phyloP scores from a whole-genome alignment of 2,797 vertebrate species.

The Gymnoscopelus braueri region DNA sequence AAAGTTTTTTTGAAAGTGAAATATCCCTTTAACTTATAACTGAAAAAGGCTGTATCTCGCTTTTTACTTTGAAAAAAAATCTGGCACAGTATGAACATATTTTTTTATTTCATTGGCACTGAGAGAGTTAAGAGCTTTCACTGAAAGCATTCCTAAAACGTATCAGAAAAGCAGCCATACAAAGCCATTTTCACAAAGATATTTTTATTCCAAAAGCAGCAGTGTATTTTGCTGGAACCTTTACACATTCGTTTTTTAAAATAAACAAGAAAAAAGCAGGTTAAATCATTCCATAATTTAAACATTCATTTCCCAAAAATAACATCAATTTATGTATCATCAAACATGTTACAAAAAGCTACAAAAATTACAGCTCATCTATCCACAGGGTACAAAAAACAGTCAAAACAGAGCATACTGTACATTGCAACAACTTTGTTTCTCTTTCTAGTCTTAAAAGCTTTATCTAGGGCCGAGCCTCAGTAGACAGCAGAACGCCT shows the following conservation, averaged over 20 bases:
- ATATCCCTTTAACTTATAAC: no score
- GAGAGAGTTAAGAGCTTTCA: no score
- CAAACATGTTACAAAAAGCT: constrained; percentile 83
- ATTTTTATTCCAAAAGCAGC: constrained; percentile 79
- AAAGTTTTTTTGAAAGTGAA: no score
- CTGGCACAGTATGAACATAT: no score
- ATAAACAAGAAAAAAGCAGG: constrained; percentile 79
- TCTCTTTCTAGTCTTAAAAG: constrained; percentile 20
- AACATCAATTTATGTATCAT: constrained; percentile 76
- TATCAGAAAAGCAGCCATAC: no score
- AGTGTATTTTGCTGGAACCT: constrained; percentile 34
- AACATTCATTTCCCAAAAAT: constrained; percentile 86
- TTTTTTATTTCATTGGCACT: no score
- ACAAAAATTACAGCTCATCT: constrained; percentile 72
- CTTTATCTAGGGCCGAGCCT: constrained; percentile 19
- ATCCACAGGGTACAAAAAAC: constrained; percentile 78
- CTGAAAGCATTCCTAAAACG: no score
- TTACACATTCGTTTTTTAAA: constrained; percentile 53
- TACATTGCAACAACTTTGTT: constrained; percentile 39
- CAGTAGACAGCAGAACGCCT: constrained; percentile 14
- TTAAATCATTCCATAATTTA: constrained; percentile 89
- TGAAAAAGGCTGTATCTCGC: no score
- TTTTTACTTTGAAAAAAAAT: no score
- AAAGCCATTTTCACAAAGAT: constrained; percentile 47
- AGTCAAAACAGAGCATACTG: constrained; percentile 70